Conservation (phyloP, 2,888 invertebrate genomes). For the Seira musarum region DNA sequence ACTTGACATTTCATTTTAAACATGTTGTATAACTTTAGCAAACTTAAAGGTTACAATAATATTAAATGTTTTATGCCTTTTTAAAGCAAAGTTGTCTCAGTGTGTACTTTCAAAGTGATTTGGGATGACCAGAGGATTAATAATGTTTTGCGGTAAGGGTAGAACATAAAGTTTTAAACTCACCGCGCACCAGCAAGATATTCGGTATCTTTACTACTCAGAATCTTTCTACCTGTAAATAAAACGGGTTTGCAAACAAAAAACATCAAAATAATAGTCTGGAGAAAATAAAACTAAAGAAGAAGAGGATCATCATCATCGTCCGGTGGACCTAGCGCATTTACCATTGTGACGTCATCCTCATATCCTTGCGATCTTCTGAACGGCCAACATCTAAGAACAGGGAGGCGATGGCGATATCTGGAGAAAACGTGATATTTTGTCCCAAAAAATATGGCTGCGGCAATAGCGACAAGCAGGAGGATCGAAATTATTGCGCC, state of each 20-base stretch:
- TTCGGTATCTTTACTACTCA: slow-evolving; percentile 2
- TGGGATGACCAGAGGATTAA: slow-evolving; percentile 15
- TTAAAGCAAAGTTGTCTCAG: slow-evolving; percentile 21
- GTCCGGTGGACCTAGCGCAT: slow-evolving; percentile 45
- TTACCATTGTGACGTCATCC: slow-evolving; percentile 59
- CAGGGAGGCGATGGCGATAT: slow-evolving; percentile 44
- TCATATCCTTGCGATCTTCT: slow-evolving; percentile 43
- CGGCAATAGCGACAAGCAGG: slow-evolving; percentile 45
- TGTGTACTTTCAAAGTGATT: slow-evolving; percentile 13
- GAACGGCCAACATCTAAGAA: slow-evolving; percentile 57
- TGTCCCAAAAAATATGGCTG: slow-evolving; percentile 53
- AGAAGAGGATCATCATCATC: slow-evolving; percentile 51
- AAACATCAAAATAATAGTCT: slow-evolving; percentile 7
- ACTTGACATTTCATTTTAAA: too few species aligned
- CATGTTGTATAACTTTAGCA: too few species aligned
- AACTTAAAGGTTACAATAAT: too few species aligned
- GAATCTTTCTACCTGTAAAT: slow-evolving; percentile 18
- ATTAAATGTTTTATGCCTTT: not conserved
- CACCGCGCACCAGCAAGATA: slow-evolving; percentile 4
- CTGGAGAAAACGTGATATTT: slow-evolving; percentile 52
- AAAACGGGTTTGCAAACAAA: not conserved
- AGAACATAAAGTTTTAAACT: not conserved
- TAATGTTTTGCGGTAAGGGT: slow-evolving; percentile 1
- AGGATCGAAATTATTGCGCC: slow-evolving; percentile 51
- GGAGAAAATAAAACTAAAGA: slow-evolving; percentile 38